Evolutionary conservation across 1,140 invertebrate species (phyloP).

Genomic region (Leptestheria dahalacensis): DNA sequence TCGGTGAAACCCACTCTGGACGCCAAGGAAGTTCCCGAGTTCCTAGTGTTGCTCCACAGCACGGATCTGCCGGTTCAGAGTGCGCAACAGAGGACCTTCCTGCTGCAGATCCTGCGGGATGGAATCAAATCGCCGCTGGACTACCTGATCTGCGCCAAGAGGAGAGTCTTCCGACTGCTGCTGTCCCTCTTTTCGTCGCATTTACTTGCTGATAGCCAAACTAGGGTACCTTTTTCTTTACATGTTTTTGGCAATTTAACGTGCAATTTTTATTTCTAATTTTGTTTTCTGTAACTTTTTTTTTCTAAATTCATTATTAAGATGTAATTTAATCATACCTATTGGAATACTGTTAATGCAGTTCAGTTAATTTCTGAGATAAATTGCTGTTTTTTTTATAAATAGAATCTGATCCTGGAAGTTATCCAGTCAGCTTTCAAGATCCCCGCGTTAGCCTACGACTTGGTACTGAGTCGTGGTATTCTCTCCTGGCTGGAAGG

Average conservation of each 20-base stretch:
- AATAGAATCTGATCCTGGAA: conserved; percentile 39
- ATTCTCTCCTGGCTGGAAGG: conserved; percentile 40
- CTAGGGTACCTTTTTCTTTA: conserved; percentile 32
- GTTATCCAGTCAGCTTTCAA: conserved; percentile 39
- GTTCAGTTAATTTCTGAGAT: no score
- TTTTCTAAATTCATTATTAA: background rate
- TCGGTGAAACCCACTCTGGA: conserved; percentile 49
- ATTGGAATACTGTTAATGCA: no score
- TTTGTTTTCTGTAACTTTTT: conserved; percentile 10
- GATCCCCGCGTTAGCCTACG: conserved; percentile 39
- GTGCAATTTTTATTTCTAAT: background rate
- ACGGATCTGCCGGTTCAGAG: conserved; percentile 40
- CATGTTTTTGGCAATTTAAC: conserved; percentile 7
- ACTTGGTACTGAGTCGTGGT: conserved; percentile 43
- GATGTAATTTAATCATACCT: background rate
- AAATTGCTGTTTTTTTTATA: conserved; percentile 13
- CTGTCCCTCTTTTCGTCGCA: conserved; percentile 34
- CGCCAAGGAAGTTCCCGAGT: conserved; percentile 55
- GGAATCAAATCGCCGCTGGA: conserved; percentile 42
- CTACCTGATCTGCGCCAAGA: conserved; percentile 39
- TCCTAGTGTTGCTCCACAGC: conserved; percentile 53
- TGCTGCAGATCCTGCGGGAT: conserved; percentile 46
- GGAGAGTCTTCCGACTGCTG: conserved; percentile 41
- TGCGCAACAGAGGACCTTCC: conserved; percentile 35
- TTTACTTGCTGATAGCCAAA: conserved; percentile 28